These are phyloP conservation scores for Eupithecia dodoneata DNA, from an alignment of 2,888 invertebrate genomes.

Conservation along the genomic window DNA sequence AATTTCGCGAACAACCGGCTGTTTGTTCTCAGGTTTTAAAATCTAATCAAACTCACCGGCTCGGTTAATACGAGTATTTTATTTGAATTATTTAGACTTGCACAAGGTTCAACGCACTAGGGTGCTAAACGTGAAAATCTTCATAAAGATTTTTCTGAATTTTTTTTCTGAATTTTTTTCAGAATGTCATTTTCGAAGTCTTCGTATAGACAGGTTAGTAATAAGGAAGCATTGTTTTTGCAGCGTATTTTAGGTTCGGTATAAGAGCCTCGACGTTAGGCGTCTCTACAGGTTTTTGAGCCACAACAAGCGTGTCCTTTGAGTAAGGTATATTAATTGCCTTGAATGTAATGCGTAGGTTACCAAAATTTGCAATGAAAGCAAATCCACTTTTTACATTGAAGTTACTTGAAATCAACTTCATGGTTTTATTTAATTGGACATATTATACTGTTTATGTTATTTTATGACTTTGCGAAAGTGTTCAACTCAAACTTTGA, in stretches of 20 bases:
- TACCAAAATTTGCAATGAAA: neutral
- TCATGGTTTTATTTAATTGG: slow-evolving; percentile 17
- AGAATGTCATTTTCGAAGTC: neutral
- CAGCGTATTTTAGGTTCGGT: neutral
- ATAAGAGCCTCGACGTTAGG: neutral
- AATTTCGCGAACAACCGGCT: neutral
- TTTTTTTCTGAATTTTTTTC: too few relatives aligned
- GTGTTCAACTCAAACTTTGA: slow-evolving; percentile 22
- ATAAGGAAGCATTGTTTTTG: neutral
- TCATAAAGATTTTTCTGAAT: too few relatives aligned
- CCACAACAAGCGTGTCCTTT: neutral
- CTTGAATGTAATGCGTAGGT: neutral
- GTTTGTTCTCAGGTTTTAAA: neutral
- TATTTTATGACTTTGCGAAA: slow-evolving; percentile 28
- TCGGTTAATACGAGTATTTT: neutral
- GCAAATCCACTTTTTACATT: neutral
- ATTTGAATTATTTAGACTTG: neutral
- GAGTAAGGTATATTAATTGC: neutral
- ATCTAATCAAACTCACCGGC: neutral
- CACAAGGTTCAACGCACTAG: neutral
- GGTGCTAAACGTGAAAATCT: neutral
- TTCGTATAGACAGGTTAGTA: neutral
- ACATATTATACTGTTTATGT: slow-evolving; percentile 16
- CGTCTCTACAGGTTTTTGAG: neutral
- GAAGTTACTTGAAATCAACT: neutral